A percentile compares a stretch with the other conserved stretches of the same genome.
Evolutionary conservation across 2,113 vertebrate species (phyloP).

Genomic region (Ginglymostoma cirratum): DNA sequence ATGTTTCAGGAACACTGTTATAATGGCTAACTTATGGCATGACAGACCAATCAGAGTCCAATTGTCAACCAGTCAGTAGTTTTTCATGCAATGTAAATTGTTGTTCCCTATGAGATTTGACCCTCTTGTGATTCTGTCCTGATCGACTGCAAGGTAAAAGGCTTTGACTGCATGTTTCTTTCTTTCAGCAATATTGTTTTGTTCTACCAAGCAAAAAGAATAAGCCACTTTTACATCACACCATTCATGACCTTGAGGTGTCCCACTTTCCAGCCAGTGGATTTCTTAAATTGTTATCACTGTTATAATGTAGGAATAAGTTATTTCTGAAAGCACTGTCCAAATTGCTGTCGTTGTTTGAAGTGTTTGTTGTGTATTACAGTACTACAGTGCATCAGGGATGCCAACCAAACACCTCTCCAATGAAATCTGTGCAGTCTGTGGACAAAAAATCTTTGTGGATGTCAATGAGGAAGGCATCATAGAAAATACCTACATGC

Average conservation of each 20-base stretch:
- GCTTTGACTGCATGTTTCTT: no score
- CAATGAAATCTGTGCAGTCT: constrained; percentile 88
- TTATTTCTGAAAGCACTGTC: neutral
- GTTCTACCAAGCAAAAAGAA: neutral
- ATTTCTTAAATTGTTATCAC: neutral
- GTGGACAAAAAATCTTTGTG: constrained; percentile 90
- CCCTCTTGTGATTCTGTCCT: no score
- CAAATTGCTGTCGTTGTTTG: neutral
- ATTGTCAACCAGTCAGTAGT: no score
- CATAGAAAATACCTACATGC: constrained; percentile 92
- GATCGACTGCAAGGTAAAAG: neutral
- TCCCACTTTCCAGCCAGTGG: neutral
- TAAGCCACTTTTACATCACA: neutral
- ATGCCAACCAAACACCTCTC: constrained; percentile 98
- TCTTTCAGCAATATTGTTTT: no score
- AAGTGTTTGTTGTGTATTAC: neutral
- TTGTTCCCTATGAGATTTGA: no score
- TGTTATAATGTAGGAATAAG: neutral
- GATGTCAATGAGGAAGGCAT: constrained; percentile 95
- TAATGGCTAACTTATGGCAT: no score
- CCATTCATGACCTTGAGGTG: neutral
- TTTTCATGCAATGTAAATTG: no score
- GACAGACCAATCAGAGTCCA: no score
- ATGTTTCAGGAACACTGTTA: no score
- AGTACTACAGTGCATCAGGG: constrained; percentile 92